Evolutionary conservation across 2,888 invertebrate genomes (phyloP).

Genomic region (Micropterix aruncella): DNA sequence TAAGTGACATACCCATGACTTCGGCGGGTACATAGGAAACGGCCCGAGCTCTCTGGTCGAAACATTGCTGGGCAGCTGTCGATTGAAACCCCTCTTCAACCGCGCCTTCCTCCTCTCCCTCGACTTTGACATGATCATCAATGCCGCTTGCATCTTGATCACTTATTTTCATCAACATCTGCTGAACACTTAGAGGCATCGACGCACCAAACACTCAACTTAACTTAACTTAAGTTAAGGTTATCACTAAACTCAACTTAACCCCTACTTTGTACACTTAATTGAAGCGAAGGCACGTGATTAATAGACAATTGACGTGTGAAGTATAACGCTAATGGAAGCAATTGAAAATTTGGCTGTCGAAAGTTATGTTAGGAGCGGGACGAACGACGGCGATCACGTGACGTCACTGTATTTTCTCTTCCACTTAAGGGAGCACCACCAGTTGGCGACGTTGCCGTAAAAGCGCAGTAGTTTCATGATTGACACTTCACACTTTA

Average conservation of each 20-base stretch:
- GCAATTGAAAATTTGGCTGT: not conserved
- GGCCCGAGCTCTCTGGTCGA: conserved; percentile 78
- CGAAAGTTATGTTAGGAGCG: no score
- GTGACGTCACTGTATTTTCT: not conserved
- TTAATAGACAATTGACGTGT: no score
- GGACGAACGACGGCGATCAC: not conserved
- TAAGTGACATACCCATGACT: conserved; percentile 55
- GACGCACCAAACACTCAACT: no score
- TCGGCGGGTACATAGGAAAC: conserved; percentile 77
- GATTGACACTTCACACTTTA: not conserved
- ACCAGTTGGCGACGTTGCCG: not conserved
- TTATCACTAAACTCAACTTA: no score
- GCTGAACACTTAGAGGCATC: not conserved
- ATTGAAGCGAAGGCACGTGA: not conserved
- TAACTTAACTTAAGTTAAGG: no score
- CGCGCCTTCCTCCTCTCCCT: conserved; percentile 72
- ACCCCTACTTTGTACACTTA: not conserved
- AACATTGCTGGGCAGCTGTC: conserved; percentile 75
- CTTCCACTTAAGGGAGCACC: not conserved
- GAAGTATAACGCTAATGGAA: not conserved
- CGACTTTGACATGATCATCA: conserved; percentile 84
- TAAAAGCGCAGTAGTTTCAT: not conserved
- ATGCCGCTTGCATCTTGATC: conserved; percentile 84
- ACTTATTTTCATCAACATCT: conserved; percentile 10
- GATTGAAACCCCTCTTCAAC: conserved; percentile 55